These are phyloP conservation scores for Acutogordius australiensis DNA, from an alignment of 2,888 invertebrate species.

Conservation along the genomic window DNA sequence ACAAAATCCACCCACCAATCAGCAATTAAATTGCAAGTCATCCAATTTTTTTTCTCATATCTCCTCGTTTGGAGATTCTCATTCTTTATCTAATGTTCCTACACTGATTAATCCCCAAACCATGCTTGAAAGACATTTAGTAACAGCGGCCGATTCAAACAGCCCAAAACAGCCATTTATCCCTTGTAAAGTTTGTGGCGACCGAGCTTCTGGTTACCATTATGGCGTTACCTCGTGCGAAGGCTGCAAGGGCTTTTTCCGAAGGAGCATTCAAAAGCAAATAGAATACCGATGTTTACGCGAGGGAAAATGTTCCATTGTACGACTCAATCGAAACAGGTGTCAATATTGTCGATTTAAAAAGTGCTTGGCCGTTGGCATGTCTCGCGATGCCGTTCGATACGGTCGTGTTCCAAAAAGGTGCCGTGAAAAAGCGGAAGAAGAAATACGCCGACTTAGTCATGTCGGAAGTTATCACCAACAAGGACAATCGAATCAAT, in stretches of 20 bases:
- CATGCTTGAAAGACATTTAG: conserved; percentile 8
- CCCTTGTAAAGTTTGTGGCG: conserved; percentile 83
- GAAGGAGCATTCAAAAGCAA: conserved; percentile 76
- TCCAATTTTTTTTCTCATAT: too few species aligned
- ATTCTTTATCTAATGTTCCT: too few species aligned
- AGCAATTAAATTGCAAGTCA: too few species aligned
- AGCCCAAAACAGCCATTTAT: conserved; percentile 56
- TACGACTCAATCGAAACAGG: conserved; percentile 64
- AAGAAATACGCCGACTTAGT: background rate
- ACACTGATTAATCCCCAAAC: background rate
- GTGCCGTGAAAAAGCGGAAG: conserved; percentile 34
- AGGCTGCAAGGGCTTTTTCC: conserved; percentile 90
- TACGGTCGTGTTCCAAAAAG: conserved; percentile 85
- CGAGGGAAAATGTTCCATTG: conserved; percentile 71
- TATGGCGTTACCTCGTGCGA: conserved; percentile 93
- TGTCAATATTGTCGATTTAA: conserved; percentile 85
- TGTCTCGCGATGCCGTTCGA: conserved; percentile 79
- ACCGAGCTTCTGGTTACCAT: conserved; percentile 75
- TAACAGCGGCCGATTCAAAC: conserved; percentile 33
- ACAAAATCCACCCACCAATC: too few species aligned
- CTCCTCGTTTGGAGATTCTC: too few species aligned
- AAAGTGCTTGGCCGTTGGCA: conserved; percentile 76
- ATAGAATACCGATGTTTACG: conserved; percentile 74
- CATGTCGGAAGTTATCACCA: background rate
- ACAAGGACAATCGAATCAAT: background rate